A percentile compares a stretch with the other conserved stretches of the same genome.
Evolutionary conservation across 1,140 invertebrate genomes (phyloP).

Genomic region (Neodiprion virginianus): DNA sequence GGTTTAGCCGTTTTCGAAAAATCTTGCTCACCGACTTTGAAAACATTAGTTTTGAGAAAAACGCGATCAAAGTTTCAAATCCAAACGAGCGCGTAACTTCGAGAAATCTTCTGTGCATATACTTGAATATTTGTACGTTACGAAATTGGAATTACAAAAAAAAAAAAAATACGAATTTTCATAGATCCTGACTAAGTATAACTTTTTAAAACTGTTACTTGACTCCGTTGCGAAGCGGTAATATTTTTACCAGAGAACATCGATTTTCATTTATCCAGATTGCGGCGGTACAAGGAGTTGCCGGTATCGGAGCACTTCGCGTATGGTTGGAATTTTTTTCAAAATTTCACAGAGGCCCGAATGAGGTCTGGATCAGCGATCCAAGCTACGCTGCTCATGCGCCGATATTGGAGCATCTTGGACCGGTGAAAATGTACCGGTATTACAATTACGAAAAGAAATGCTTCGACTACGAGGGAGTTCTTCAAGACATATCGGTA

Average conservation of each 20-base stretch:
- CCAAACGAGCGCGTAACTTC: no score
- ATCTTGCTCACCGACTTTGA: not conserved
- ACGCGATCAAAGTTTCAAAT: no score
- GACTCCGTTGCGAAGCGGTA: not conserved
- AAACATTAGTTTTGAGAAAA: not conserved
- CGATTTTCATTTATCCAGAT: conserved; percentile 55
- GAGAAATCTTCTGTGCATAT: not conserved
- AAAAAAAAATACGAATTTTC: no score
- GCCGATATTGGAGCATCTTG: conserved; percentile 88
- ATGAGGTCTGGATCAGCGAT: conserved; percentile 85
- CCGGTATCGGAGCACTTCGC: conserved; percentile 91
- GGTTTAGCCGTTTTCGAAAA: no score
- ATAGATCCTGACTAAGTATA: no score
- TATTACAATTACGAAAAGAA: conserved; percentile 94
- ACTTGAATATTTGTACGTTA: not conserved
- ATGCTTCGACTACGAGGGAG: conserved; percentile 89
- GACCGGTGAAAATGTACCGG: conserved; percentile 85
- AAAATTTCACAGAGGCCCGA: conserved; percentile 79
- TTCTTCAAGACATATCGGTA: conserved; percentile 85
- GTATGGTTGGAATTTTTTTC: conserved; percentile 87
- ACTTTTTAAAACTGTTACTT: no score
- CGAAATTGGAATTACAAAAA: no score
- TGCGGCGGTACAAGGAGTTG: conserved; percentile 79
- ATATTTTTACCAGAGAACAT: not conserved
- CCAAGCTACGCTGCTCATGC: conserved; percentile 97